Evolutionary conservation across 2,113 vertebrate species (phyloP).

Genomic region (Amphiprion ocellaris): DNA sequence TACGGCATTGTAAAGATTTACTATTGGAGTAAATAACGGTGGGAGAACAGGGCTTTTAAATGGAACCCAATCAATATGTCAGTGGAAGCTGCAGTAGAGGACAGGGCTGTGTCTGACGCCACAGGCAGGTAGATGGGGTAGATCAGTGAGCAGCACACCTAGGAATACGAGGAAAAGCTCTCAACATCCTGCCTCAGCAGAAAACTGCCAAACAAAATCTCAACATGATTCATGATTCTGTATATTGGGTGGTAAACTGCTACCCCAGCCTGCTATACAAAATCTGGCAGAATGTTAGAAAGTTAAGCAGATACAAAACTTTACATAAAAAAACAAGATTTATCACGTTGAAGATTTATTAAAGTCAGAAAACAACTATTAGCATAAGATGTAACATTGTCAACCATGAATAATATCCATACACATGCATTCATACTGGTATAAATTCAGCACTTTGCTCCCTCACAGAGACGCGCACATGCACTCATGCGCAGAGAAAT

Average conservation of each 20-base stretch:
- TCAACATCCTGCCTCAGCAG: conserved; percentile 34
- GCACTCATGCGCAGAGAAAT: conserved; percentile 68
- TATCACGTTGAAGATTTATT: conserved; percentile 34
- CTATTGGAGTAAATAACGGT: conserved; percentile 86
- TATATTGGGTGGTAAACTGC: conserved; percentile 24
- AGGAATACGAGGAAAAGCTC: conserved; percentile 26
- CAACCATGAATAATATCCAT: conserved; percentile 48
- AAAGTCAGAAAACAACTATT: conserved; percentile 34
- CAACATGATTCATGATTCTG: conserved; percentile 3
- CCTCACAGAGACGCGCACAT: conserved; percentile 29
- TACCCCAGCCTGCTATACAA: not conserved
- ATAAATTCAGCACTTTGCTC: conserved; percentile 64
- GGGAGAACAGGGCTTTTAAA: conserved; percentile 85
- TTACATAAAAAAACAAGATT: conserved; percentile 27
- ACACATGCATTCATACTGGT: conserved; percentile 27
- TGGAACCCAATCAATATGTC: conserved; percentile 84
- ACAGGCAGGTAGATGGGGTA: conserved; percentile 50
- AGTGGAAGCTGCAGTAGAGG: conserved; percentile 77
- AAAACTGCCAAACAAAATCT: conserved; percentile 37
- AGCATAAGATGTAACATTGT: conserved; percentile 36
- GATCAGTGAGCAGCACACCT: conserved; percentile 35
- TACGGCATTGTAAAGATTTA: conserved; percentile 88
- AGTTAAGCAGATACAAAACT: conserved; percentile 32
- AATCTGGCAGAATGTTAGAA: not conserved
- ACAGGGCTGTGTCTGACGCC: conserved; percentile 69